phyloP scores from a whole-genome alignment of 2,797 vertebrate species.

The Anniella stebbinsi region DNA sequence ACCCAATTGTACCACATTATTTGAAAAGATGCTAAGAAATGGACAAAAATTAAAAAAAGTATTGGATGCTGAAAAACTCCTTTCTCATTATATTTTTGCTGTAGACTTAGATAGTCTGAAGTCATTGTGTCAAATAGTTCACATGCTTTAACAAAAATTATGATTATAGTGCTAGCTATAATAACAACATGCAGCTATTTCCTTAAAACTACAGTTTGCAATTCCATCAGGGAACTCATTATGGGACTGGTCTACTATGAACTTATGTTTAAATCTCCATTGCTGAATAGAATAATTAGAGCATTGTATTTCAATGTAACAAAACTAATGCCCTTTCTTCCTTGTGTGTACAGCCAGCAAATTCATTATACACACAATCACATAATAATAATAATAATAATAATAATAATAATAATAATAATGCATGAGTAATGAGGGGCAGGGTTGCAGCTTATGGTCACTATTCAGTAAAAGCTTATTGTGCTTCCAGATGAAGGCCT shows the following conservation, averaged over 20 bases:
- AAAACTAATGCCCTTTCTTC: not conserved
- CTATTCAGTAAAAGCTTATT: not conserved
- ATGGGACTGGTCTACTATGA: constrained; percentile 70
- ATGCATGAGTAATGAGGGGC: not conserved
- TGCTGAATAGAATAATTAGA: constrained; percentile 67
- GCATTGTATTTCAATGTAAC: not conserved
- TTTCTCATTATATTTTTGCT: too few species aligned
- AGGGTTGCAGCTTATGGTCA: not conserved
- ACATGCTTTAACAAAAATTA: not conserved
- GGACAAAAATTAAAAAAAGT: constrained; percentile 26
- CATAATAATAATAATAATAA: too few species aligned
- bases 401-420: too few species aligned
- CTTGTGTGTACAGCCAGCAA: not conserved
- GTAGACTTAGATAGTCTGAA: too few species aligned
- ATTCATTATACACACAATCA: not conserved
- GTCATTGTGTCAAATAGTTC: constrained; percentile 61
- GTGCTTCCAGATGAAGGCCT: too few species aligned
- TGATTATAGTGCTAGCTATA: constrained; percentile 59
- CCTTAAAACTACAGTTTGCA: constrained; percentile 64
- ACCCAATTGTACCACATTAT: not conserved
- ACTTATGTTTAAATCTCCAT: constrained; percentile 73
- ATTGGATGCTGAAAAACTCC: too few species aligned
- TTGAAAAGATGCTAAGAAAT: constrained; percentile 18
- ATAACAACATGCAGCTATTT: constrained; percentile 68
- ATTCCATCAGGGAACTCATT: constrained; percentile 70